A percentile compares a stretch with the other conserved stretches of the same genome.
Conservation (phyloP, 2,888 invertebrate genomes). For the Atethmia centrago region DNA sequence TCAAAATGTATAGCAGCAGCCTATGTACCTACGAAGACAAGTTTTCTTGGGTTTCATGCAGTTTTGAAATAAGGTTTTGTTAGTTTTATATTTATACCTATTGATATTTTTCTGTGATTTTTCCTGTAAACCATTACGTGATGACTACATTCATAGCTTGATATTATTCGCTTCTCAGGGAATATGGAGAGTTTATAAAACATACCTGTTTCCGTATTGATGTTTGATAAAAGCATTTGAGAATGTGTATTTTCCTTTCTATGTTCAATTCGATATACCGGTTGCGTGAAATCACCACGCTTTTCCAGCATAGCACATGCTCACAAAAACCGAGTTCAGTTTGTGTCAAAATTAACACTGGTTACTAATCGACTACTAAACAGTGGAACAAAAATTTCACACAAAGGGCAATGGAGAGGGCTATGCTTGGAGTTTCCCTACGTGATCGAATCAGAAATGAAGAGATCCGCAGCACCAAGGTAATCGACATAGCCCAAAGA, state of each 20-base stretch:
- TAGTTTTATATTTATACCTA: neutral
- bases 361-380: neutral
- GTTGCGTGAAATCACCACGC: neutral
- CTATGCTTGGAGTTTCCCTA: too few species aligned
- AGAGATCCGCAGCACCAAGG: too few species aligned
- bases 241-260: neutral
- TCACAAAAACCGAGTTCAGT: neutral
- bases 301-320: neutral
- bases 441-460: too few species aligned
- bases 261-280: neutral
- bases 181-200: neutral
- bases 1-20: conserved; percentile 22
- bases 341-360: neutral
- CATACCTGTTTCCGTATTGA: neutral
- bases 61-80: neutral
- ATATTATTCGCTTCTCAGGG: neutral
- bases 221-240: neutral
- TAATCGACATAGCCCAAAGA: too few species aligned
- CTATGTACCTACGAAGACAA: neutral
- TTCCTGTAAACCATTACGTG: neutral
- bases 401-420: too few species aligned
- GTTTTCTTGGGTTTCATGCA: neutral
- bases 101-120: neutral
- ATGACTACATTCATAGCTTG: neutral
- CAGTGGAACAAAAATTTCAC: too few species aligned